Evolutionary conservation across 2,888 invertebrate genomes (phyloP).

Genomic region (Beris chalybata): DNA sequence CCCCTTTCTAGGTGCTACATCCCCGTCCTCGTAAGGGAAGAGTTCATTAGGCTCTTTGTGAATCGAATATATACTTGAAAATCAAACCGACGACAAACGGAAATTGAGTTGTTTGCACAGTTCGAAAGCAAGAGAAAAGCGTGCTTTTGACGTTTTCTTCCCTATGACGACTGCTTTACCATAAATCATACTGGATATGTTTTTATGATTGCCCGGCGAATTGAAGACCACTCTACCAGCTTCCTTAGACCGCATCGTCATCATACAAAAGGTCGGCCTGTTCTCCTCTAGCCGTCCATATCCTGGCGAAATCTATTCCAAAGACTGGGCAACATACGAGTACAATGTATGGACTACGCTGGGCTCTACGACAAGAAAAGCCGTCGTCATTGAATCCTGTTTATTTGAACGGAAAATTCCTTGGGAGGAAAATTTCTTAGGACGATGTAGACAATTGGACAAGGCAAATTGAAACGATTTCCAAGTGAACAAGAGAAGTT

Average conservation of each 20-base stretch:
- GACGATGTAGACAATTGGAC: no score
- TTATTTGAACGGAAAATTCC: no score
- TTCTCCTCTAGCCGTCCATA: no score
- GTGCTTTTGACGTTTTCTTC: constrained; percentile 24
- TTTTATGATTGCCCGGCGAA: constrained; percentile 2
- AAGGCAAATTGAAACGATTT: no score
- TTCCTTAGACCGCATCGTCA: constrained; percentile 5
- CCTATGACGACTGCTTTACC: constrained; percentile 4
- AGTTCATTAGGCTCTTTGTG: constrained; percentile 12
- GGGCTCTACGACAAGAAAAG: no score
- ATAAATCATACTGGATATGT: constrained; percentile 14
- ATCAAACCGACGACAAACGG: constrained; percentile 19
- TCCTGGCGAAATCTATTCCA: no score
- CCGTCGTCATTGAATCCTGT: no score
- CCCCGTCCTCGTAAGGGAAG: background rate
- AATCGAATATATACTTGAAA: constrained; percentile 12
- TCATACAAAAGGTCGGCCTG: no score
- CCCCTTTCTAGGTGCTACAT: background rate
- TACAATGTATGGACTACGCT: no score
- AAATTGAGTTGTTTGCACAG: constrained; percentile 26
- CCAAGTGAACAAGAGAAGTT: no score
- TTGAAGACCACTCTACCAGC: constrained; percentile 9
- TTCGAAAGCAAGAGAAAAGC: constrained; percentile 9
- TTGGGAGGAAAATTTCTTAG: no score
- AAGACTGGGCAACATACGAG: no score